Evolutionary conservation across 2,888 invertebrate genomes (phyloP), one percentile per base, ranked within the genome.

Genomic region (Lasioglossum oenotherae): DNA sequence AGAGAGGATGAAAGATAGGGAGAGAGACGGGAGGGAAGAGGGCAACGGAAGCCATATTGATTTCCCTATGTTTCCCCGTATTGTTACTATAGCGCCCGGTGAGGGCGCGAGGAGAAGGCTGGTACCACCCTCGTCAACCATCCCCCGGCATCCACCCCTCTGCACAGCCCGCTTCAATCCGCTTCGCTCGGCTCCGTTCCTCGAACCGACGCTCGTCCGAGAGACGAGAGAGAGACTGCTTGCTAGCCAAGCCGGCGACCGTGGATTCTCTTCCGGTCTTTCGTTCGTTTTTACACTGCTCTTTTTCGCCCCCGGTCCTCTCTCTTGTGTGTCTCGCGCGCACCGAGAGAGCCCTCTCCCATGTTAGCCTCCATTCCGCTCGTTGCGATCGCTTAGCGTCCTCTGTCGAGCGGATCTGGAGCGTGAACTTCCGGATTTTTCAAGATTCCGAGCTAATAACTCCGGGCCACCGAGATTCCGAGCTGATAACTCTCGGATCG

Each of bases 11-110:
- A 88, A 85, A 87, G 86, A 82, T 85, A 83, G 88, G 85, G 53
- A 6, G 91, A 71, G 86, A 77, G 88, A 85, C 87, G 91, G 87
- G 92, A 92, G 92, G 93, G 91, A 93, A 92, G 94, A 93, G 93
- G 93, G 92, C 92, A 93, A 93, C 95, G 95, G 95, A 95, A 95
- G 95, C 95, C 95, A 95, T 95, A 95, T 95, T 95, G 95, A 95
- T 95, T 95, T 95, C 95, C 95, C 95, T 95, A 95, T 95, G 95
- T 95, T 95, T 95, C 95, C 94, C 95, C 93, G 94, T 95, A 94
- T 95, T 95, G 95, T 95, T 94, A 95, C 95, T 95, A 95, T 94
- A 95, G 94, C 94, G 93, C 93, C 93, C 93, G 92, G 89, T 91
- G 93, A 93, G 93, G 92, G 93, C 92, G 92, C 94, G 92, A 93